Evolutionary conservation across 2,888 invertebrate species (phyloP).

Genomic region (Sepiola atlantica): DNA sequence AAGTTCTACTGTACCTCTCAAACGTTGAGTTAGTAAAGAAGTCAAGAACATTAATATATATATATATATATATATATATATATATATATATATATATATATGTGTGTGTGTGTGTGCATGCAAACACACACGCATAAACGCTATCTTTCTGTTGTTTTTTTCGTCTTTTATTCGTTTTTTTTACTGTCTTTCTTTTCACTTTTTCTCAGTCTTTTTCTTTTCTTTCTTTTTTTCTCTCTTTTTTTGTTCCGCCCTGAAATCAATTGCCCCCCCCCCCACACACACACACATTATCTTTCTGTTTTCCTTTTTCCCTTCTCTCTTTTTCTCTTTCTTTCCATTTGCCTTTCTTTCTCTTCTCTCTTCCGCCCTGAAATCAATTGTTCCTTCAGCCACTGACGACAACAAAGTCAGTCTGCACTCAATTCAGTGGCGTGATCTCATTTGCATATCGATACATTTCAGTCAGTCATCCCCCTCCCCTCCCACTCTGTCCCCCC

Average conservation of each 20-base stretch:
- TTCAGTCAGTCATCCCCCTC: neutral
- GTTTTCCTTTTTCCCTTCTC: neutral
- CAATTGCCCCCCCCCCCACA: neutral
- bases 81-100: too few relatives aligned
- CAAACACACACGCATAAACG: too few relatives aligned
- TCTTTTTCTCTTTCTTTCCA: neutral
- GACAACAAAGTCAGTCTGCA: neutral
- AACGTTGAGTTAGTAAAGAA: too few relatives aligned
- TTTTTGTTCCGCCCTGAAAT: neutral
- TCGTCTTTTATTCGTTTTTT: too few relatives aligned
- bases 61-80: too few relatives aligned
- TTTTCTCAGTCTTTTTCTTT: neutral
- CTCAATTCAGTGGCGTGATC: neutral
- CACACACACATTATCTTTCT: neutral
- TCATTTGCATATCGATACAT: neutral
- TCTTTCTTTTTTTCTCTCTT: neutral
- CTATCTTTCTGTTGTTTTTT: neutral
- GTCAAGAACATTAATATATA: too few relatives aligned
- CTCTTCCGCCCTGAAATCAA: neutral
- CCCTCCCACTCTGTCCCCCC: neutral
- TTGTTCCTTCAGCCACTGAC: neutral
- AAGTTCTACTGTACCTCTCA: too few relatives aligned
- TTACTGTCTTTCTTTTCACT: too few relatives aligned
- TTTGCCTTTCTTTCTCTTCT: neutral
- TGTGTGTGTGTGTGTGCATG: too few relatives aligned